A percentile compares a stretch with the other conserved stretches of the same genome.
Evolutionary conservation across 1,140 invertebrate genomes (phyloP).

Genomic region (Lepidotrigona ventralis): DNA sequence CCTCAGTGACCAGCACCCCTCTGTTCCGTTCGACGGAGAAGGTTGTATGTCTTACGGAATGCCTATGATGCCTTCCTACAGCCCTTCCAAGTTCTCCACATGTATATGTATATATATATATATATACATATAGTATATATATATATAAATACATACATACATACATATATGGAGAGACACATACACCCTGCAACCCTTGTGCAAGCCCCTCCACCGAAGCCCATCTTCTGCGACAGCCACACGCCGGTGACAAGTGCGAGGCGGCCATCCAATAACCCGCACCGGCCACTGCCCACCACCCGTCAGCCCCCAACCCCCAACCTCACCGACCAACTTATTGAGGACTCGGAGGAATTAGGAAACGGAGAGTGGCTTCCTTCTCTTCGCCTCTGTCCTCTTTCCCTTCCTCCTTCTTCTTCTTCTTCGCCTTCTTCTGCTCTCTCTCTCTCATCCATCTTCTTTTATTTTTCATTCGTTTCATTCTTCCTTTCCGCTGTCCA

Average conservation of each 20-base stretch:
- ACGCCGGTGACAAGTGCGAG: conserved; percentile 75
- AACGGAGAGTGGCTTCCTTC: conserved; percentile 39
- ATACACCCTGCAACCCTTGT: not conserved
- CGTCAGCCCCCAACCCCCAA: conserved; percentile 30
- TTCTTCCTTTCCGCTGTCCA: not conserved
- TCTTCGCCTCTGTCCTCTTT: not conserved
- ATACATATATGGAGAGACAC: too few relatives aligned
- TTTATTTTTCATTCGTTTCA: not conserved
- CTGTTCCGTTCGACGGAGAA: conserved; percentile 69
- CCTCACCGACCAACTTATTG: conserved; percentile 66
- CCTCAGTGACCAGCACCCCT: conserved; percentile 74
- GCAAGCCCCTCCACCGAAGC: conserved; percentile 17
- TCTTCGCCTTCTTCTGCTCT: not conserved
- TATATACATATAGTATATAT: not conserved
- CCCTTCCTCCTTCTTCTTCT: not conserved
- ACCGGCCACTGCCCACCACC: conserved; percentile 69
- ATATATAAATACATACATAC: too few relatives aligned
- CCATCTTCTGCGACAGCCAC: conserved; percentile 63
- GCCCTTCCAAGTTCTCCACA: conserved; percentile 57
- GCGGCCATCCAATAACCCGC: conserved; percentile 77
- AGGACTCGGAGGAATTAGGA: conserved; percentile 68
- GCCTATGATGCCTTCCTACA: conserved; percentile 75
- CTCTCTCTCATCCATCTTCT: not conserved
- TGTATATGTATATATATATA: not conserved
- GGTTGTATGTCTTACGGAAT: conserved; percentile 76